Conservation (phyloP, 2,797 vertebrate species). For the Xenentodon cancila region DNA sequence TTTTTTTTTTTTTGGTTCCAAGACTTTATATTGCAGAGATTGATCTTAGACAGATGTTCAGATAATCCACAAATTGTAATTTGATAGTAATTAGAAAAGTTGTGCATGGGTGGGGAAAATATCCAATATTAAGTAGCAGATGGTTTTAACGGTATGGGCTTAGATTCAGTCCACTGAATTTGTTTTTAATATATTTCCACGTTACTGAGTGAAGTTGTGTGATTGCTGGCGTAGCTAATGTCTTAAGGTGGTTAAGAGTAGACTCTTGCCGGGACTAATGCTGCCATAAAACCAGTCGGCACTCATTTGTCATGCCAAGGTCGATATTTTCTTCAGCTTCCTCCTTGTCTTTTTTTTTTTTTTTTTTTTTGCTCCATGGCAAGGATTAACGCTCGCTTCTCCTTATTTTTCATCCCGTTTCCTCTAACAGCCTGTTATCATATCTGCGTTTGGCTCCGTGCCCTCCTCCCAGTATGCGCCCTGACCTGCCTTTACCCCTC, state of each 20-base stretch:
- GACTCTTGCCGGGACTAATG: slow-evolving; percentile 41
- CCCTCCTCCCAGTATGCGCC: background rate
- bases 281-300: slow-evolving; percentile 64
- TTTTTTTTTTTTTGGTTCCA: slow-evolving; percentile 10
- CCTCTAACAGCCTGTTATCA: slow-evolving; percentile 41
- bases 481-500: slow-evolving; percentile 18
- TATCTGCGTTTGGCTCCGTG: slow-evolving; percentile 23
- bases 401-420: slow-evolving; percentile 36
- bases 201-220: slow-evolving; percentile 34
- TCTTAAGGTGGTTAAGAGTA: slow-evolving; percentile 67
- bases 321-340: slow-evolving; percentile 63
- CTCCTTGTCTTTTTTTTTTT: slow-evolving; percentile 47
- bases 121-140: slow-evolving; percentile 34
- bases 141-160: slow-evolving; percentile 16
- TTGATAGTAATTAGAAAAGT: slow-evolving; percentile 25
- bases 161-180: no score
- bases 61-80: slow-evolving; percentile 19
- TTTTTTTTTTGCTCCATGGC: slow-evolving; percentile 36
- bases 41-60: slow-evolving; percentile 43
- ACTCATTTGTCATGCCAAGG: slow-evolving; percentile 77
- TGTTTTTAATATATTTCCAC: slow-evolving; percentile 13
- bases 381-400: slow-evolving; percentile 40
- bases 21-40: slow-evolving; percentile 32
- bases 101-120: slow-evolving; percentile 26
- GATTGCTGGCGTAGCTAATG: slow-evolving; percentile 38